Percentiles rank a stretch among this genome's conserved stretches.
These are phyloP conservation scores for Anolis apletophallus DNA, from an alignment of 2,797 vertebrate species.

Conservation along the genomic window DNA sequence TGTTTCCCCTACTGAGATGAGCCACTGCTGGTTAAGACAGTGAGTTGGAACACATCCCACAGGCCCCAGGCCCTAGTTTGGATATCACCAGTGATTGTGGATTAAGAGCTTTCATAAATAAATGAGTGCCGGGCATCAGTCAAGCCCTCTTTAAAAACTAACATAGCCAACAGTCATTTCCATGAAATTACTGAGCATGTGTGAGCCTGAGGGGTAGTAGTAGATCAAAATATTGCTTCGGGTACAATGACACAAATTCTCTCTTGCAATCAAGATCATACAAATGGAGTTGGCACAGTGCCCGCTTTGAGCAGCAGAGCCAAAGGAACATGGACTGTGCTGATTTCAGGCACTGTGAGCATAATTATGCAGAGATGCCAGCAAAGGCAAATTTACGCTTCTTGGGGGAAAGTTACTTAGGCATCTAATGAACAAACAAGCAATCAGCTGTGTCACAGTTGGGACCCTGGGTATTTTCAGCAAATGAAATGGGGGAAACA, in stretches of 20 bases:
- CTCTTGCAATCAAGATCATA: constrained; percentile 27
- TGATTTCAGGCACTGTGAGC: constrained; percentile 32
- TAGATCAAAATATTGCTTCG: constrained; percentile 19
- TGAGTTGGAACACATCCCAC: neutral
- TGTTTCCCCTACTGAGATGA: neutral
- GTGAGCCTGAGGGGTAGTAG: neutral
- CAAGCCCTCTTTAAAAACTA: neutral
- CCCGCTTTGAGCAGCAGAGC: neutral
- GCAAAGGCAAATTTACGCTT: constrained; percentile 21
- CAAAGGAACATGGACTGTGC: constrained; percentile 6
- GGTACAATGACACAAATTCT: constrained; percentile 11
- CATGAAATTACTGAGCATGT: neutral
- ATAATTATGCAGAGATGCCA: constrained; percentile 22
- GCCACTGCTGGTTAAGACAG: neutral
- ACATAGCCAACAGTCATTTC: neutral
- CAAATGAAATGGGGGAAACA: neutral
- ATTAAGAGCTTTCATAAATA: neutral
- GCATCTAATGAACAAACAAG: constrained; percentile 35
- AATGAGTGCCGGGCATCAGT: neutral
- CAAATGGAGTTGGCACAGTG: neutral
- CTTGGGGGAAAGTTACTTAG: constrained; percentile 31
- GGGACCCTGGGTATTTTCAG: neutral
- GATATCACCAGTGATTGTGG: neutral
- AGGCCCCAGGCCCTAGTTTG: neutral
- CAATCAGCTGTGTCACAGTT: neutral